Percentiles rank a stretch among this genome's conserved stretches.
Conservation (phyloP, 1,140 invertebrate species). For the Thaumatotibia leucotreta region DNA sequence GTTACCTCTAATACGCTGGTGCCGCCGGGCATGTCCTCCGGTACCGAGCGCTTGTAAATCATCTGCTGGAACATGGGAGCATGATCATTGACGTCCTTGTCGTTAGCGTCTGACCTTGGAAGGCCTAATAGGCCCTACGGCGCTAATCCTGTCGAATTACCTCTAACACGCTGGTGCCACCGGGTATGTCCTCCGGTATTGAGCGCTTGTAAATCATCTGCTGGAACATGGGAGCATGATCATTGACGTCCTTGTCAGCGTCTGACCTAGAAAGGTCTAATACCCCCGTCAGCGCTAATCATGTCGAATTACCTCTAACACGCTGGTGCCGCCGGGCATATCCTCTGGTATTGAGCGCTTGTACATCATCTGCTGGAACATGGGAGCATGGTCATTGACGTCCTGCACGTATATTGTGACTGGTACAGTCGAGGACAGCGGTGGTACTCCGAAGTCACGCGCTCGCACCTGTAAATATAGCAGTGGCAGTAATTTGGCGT, state of each 20-base stretch:
- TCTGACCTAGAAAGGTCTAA: too few species aligned
- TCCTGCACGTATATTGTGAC: slow-evolving; percentile 91
- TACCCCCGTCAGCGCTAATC: not conserved
- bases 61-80: slow-evolving; percentile 86
- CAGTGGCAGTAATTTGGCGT: not conserved
- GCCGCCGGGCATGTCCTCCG: slow-evolving; percentile 88
- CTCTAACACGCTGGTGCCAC: too few species aligned
- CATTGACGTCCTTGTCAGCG: too few species aligned
- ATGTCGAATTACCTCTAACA: slow-evolving; percentile 87
- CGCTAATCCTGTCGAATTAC: too few species aligned
- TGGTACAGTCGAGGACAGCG: slow-evolving; percentile 84
- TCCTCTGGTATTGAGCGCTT: slow-evolving; percentile 89
- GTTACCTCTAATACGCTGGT: too few species aligned
- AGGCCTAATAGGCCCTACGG: too few species aligned
- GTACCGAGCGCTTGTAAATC: slow-evolving; percentile 86
- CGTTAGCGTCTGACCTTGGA: too few species aligned
- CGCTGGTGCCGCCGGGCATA: slow-evolving; percentile 84
- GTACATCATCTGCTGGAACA: slow-evolving; percentile 87
- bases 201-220: too few species aligned
- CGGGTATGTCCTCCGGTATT: too few species aligned
- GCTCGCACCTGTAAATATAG: slow-evolving; percentile 78
- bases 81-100: slow-evolving; percentile 93
- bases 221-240: too few species aligned
- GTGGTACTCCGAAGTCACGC: slow-evolving; percentile 87
- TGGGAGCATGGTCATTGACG: slow-evolving; percentile 90